Conservation (phyloP, 1,140 invertebrate genomes). For the Gonioctena quinquepunctata region DNA sequence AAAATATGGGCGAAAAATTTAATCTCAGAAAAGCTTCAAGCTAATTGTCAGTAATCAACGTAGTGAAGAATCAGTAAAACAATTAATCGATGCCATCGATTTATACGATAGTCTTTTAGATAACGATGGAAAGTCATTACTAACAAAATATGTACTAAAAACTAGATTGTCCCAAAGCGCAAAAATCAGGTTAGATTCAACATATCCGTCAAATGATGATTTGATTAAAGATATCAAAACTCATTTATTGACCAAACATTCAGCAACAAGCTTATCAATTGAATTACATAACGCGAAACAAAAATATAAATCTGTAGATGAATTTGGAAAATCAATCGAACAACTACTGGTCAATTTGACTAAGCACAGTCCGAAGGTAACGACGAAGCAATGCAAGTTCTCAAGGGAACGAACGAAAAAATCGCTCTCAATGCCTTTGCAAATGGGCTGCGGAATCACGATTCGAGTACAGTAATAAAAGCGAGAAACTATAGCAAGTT, state of each 20-base stretch:
- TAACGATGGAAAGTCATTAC: no score
- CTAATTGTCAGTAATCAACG: no score
- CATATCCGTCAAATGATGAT: slow-evolving; percentile 10
- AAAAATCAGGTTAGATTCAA: slow-evolving; percentile 26
- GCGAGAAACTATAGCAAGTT: slow-evolving; percentile 21
- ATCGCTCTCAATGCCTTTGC: slow-evolving; percentile 28
- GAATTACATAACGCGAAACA: slow-evolving; percentile 24
- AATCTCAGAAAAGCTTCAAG: no score
- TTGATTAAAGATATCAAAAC: slow-evolving; percentile 21
- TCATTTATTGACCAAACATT: slow-evolving; percentile 29
- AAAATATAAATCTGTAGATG: slow-evolving; percentile 21
- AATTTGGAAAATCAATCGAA: slow-evolving; percentile 26
- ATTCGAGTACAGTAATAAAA: slow-evolving; percentile 24
- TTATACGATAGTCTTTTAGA: no score
- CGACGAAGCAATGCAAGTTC: slow-evolving; percentile 3
- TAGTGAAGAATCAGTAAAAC: no score
- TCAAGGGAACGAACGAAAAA: slow-evolving; percentile 29
- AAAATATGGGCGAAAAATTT: no score
- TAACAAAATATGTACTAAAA: no score
- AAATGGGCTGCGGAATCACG: slow-evolving; percentile 22
- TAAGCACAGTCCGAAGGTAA: slow-evolving; percentile 22
- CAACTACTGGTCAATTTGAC: slow-evolving; percentile 25
- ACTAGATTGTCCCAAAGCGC: no score
- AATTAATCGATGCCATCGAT: no score
- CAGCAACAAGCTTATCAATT: slow-evolving; percentile 14